phyloP scores from a whole-genome alignment of 2,797 vertebrate species.

The Acanthurus lineatus region DNA sequence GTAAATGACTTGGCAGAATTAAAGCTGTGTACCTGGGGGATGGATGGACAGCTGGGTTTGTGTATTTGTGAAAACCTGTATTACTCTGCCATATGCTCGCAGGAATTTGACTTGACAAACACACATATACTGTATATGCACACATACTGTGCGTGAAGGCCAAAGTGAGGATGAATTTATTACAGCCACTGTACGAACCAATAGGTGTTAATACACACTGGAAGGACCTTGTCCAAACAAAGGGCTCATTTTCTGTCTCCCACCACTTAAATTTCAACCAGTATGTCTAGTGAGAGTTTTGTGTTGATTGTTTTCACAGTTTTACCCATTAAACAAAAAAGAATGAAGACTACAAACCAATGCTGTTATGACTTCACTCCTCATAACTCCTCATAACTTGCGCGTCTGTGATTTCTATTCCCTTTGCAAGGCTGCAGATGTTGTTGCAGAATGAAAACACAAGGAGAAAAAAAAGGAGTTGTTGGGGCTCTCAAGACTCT shows the following conservation, averaged over 20 bases:
- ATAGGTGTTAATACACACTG: conserved; percentile 57
- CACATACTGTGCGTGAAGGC: conserved; percentile 11
- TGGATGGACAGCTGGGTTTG: conserved; percentile 78
- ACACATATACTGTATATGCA: conserved; percentile 18
- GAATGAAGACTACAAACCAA: conserved; percentile 46
- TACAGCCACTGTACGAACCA: conserved; percentile 34
- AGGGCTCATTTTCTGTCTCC: conserved; percentile 13
- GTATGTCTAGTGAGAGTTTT: conserved; percentile 30
- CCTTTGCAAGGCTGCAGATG: conserved; percentile 53
- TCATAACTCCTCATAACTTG: conserved; percentile 63
- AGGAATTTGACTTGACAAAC: conserved; percentile 69
- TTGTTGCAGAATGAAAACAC: conserved; percentile 59
- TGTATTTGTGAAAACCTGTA: conserved; percentile 75
- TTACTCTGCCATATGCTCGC: conserved; percentile 79
- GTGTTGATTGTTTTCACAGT: conserved; percentile 64
- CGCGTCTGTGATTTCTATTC: conserved; percentile 60
- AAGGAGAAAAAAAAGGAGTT: conserved; percentile 21
- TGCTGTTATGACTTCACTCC: conserved; percentile 60
- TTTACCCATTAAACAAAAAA: conserved; percentile 47
- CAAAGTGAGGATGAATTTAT: conserved; percentile 59
- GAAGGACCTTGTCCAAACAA: conserved; percentile 58
- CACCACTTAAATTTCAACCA: conserved; percentile 1
- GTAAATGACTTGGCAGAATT: conserved; percentile 82
- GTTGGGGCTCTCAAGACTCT: conserved; percentile 43
- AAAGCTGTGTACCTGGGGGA: conserved; percentile 66